A percentile compares a stretch with the other conserved stretches of the same genome.
phyloP scores from a whole-genome alignment of 2,113 vertebrate species.

The Cynopterus brachyotis region DNA sequence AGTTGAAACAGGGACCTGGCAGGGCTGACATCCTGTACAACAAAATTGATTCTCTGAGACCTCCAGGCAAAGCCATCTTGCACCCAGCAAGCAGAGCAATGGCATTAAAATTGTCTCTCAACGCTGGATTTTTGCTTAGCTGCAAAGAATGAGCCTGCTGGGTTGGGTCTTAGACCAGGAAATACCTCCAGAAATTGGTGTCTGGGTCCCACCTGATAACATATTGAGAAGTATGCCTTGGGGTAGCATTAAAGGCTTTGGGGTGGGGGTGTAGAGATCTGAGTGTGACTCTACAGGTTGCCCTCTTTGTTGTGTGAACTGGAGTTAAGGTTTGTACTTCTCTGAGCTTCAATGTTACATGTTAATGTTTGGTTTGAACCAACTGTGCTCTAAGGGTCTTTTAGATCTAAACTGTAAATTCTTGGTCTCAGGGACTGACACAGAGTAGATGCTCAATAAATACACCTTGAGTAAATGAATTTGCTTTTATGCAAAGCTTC shows the following conservation, averaged over 20 bases:
- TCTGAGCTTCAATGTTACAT: neutral
- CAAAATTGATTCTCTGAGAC: neutral
- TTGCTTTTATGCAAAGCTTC: neutral
- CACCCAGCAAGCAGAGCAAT: neutral
- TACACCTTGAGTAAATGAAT: neutral
- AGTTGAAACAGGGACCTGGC: no score
- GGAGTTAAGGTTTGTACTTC: rapidly evolving
- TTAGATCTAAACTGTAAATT: neutral
- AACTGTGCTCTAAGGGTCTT: neutral
- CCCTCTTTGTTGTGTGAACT: neutral
- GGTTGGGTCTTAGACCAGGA: neutral
- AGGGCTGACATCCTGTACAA: neutral
- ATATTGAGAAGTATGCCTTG: neutral
- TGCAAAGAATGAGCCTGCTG: neutral
- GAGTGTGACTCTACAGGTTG: neutral
- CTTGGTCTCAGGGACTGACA: neutral
- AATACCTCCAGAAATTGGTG: neutral
- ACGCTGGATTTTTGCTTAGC: neutral
- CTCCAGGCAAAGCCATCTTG: neutral
- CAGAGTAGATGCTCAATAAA: neutral
- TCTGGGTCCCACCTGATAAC: neutral
- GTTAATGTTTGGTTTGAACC: neutral
- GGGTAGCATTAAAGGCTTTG: neutral
- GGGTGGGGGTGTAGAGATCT: neutral
- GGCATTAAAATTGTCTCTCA: neutral